phyloP scores from a whole-genome alignment of 64 coral and sea anemone species.

The Astreopora myriophthalma region DNA sequence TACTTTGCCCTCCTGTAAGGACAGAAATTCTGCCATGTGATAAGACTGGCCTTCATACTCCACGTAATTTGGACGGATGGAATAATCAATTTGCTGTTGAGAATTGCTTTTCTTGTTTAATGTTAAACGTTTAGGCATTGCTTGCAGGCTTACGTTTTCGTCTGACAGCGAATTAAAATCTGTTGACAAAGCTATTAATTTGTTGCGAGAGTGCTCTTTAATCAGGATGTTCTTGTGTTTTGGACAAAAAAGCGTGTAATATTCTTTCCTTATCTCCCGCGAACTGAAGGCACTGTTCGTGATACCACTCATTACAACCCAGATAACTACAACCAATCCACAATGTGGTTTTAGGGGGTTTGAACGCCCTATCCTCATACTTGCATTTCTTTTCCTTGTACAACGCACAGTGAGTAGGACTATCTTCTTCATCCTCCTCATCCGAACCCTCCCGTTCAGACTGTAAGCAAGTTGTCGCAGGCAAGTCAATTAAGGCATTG shows the following conservation, averaged over 20 bases:
- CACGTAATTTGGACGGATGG: not conserved
- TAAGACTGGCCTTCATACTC: not conserved
- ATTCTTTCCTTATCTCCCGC: not conserved
- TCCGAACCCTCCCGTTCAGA: not conserved
- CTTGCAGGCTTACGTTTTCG: not conserved
- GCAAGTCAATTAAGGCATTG: not conserved
- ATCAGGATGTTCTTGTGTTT: not conserved
- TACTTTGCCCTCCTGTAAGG: not conserved
- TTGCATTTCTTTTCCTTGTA: not conserved
- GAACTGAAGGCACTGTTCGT: slow-evolving; percentile 26
- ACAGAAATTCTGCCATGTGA: not conserved
- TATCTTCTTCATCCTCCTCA: slow-evolving; percentile 29
- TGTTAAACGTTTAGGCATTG: not conserved
- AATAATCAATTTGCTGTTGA: not conserved
- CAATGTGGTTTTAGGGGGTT: not conserved
- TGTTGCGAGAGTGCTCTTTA: not conserved
- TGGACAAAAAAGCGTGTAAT: not conserved
- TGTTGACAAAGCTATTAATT: not conserved
- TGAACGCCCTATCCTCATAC: not conserved
- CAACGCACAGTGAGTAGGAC: not conserved
- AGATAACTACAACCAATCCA: slow-evolving; percentile 31
- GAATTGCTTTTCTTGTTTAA: not conserved
- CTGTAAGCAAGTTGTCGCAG: not conserved
- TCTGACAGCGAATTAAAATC: not conserved
- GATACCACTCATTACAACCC: not conserved